Conservation (phyloP, 1,140 invertebrate genomes). For the Panagrolaimus sp. region DNA sequence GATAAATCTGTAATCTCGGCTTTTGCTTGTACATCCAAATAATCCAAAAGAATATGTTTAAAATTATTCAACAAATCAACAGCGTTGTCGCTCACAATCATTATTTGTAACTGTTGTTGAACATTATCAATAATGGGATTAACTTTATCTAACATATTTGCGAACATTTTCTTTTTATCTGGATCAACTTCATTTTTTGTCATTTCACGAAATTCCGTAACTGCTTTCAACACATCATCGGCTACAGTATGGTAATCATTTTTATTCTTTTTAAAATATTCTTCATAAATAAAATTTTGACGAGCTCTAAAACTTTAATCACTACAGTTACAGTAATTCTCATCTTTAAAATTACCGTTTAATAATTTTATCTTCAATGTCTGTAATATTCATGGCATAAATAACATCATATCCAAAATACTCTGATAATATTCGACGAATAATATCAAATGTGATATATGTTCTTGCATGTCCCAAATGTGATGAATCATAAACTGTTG, state of each 20-base stretch:
- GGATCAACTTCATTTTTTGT: slow-evolving; percentile 70
- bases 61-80: slow-evolving; percentile 29
- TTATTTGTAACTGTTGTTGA: slow-evolving; percentile 33
- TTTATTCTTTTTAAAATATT: slow-evolving; percentile 65
- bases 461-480: slow-evolving; percentile 93
- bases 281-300: slow-evolving; percentile 80
- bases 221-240: slow-evolving; percentile 60
- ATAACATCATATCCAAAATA: slow-evolving; percentile 93
- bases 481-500: slow-evolving; percentile 86
- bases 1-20: slow-evolving; percentile 77
- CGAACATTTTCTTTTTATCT: slow-evolving; percentile 80
- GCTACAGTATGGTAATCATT: slow-evolving; percentile 51
- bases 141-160: slow-evolving; percentile 65
- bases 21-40: slow-evolving; percentile 76
- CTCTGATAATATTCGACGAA: slow-evolving; percentile 78
- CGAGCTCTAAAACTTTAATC: slow-evolving; percentile 72
- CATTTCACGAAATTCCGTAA: slow-evolving; percentile 62
- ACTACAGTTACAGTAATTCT: too few species aligned
- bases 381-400: slow-evolving; percentile 93
- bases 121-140: slow-evolving; percentile 16
- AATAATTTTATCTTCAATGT: slow-evolving; percentile 96
- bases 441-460: slow-evolving; percentile 97
- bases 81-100: slow-evolving; percentile 8
- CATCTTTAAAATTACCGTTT: slow-evolving; percentile 47
- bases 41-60: slow-evolving; percentile 78